phyloP scores from a whole-genome alignment of 2,113 vertebrate species.

The Galeopterus variegatus region DNA sequence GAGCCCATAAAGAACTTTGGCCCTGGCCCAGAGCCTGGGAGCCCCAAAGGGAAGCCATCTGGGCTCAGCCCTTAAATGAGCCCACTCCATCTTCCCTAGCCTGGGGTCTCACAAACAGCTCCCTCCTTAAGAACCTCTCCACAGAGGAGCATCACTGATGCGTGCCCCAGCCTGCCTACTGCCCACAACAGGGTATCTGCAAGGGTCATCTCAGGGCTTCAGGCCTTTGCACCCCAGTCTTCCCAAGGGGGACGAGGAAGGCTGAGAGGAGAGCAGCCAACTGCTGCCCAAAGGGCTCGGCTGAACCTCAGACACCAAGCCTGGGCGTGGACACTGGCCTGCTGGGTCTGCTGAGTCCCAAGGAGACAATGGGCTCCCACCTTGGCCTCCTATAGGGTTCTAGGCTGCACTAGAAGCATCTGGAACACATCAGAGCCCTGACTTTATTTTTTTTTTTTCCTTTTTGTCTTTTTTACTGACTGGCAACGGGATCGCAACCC shows the following conservation, averaged over 20 bases:
- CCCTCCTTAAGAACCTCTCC: background rate
- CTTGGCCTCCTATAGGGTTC: background rate
- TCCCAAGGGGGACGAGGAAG: background rate
- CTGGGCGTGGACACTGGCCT: too few species aligned
- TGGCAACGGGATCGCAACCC: too few species aligned
- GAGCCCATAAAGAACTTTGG: background rate
- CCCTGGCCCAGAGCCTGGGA: background rate
- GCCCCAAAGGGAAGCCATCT: background rate
- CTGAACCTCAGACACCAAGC: background rate
- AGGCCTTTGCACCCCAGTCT: background rate
- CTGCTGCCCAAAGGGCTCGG: background rate
- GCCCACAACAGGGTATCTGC: background rate
- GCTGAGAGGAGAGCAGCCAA: background rate
- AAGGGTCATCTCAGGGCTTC: background rate
- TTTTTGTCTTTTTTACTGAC: too few species aligned
- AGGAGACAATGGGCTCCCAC: rapidly evolving
- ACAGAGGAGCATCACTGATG: background rate
- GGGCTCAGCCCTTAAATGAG: background rate
- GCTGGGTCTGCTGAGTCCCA: background rate
- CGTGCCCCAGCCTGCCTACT: background rate
- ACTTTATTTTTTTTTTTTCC: too few species aligned
- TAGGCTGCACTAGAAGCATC: background rate
- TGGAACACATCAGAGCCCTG: background rate
- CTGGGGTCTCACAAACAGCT: background rate
- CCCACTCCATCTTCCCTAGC: background rate